Percentiles rank a stretch among this genome's conserved stretches.
Conservation (phyloP, 2,797 vertebrate species). For the Pangasius djambal region DNA sequence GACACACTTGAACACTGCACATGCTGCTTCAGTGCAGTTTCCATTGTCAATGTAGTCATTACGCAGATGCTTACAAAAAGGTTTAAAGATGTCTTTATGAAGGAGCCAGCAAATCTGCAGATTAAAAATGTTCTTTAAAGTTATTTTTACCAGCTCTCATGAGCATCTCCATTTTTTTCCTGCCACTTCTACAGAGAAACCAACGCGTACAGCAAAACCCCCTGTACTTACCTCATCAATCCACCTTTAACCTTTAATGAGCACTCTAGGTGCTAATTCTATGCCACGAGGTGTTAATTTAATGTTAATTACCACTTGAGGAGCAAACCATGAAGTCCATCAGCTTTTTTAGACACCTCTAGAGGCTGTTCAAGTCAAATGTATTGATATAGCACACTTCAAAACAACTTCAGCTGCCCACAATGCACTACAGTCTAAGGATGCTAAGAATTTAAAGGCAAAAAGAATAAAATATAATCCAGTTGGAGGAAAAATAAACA, state of each 20-base stretch:
- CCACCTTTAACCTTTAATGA: not conserved
- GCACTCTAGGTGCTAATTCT: not conserved
- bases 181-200: not conserved
- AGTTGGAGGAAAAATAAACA: not conserved
- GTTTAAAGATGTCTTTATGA: not conserved
- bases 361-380: not conserved
- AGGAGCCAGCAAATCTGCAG: not conserved
- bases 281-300: not conserved
- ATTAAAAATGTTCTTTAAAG: not conserved
- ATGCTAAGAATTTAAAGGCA: not conserved
- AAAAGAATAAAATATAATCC: not conserved
- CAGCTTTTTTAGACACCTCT: not conserved
- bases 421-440: not conserved
- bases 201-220: not conserved
- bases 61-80: not conserved
- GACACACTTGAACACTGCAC: not conserved
- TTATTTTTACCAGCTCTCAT: not conserved
- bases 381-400: not conserved
- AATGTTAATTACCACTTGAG: not conserved
- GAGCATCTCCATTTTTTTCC: not conserved
- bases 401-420: not conserved
- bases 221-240: too few relatives aligned
- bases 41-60: not conserved
- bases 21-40: not conserved
- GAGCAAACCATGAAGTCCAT: not conserved